A percentile compares a stretch with the other conserved stretches of the same genome.
Evolutionary conservation across 2,113 vertebrate species (phyloP).

Genomic region (Hippotragus niger): DNA sequence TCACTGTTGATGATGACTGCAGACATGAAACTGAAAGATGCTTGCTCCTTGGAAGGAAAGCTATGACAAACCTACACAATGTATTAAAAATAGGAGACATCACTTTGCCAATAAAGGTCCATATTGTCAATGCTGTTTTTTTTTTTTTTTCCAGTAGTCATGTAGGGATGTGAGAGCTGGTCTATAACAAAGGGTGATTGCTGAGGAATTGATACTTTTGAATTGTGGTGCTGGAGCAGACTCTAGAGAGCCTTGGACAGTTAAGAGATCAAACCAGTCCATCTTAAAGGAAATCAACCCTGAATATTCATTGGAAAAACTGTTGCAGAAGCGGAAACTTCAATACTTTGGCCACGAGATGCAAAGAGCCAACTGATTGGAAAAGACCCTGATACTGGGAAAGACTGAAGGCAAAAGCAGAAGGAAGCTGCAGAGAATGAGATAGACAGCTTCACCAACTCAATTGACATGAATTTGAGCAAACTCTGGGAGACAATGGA

Average conservation of each 20-base stretch:
- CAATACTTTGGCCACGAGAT: neutral
- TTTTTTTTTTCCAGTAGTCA: neutral
- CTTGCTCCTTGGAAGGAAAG: neutral
- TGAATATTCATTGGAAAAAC: neutral
- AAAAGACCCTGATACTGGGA: neutral
- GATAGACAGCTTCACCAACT: neutral
- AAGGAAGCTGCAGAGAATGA: neutral
- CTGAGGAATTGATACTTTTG: neutral
- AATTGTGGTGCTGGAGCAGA: neutral
- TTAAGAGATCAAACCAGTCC: neutral
- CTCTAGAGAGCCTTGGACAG: neutral
- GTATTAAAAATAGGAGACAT: neutral
- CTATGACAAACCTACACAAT: neutral
- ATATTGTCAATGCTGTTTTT: neutral
- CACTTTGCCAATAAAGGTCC: neutral
- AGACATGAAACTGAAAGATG: neutral
- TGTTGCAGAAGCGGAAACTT: neutral
- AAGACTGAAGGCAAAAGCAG: neutral
- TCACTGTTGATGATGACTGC: neutral
- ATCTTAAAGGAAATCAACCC: neutral
- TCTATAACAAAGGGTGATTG: neutral
- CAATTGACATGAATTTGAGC: neutral
- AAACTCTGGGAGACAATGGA: neutral
- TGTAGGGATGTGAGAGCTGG: neutral
- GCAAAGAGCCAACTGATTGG: neutral